Conservation (phyloP, 2,888 invertebrate species). For the Clunio marinus region DNA sequence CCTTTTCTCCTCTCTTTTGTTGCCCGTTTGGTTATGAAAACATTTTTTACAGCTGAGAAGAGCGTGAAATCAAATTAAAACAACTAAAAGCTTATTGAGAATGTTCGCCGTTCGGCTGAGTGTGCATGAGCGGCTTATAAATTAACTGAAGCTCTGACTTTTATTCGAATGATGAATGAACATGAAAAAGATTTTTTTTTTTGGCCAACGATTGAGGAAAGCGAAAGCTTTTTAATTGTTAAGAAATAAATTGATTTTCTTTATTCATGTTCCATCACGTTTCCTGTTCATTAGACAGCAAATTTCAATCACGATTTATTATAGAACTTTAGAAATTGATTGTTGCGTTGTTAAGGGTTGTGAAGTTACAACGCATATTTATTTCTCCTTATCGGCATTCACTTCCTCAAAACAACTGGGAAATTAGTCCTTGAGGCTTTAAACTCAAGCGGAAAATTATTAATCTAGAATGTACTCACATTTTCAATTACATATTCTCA, state of each 20-base stretch:
- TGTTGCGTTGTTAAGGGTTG: not conserved
- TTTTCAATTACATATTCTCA: too few species aligned
- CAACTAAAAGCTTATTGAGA: not conserved
- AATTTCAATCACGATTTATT: slow-evolving; percentile 1
- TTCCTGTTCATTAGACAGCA: not conserved
- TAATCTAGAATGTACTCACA: too few species aligned
- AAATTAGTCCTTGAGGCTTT: too few species aligned
- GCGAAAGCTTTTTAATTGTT: not conserved
- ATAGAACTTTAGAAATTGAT: not conserved
- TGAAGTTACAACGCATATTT: too few species aligned
- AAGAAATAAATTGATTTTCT: not conserved
- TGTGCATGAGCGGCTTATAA: slow-evolving; percentile 17
- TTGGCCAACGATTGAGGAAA: not conserved
- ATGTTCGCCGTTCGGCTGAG: not conserved
- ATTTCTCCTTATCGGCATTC: too few species aligned
- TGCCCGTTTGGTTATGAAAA: not conserved
- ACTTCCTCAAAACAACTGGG: too few species aligned
- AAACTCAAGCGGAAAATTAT: too few species aligned
- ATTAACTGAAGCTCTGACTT: slow-evolving; percentile 27
- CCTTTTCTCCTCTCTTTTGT: not conserved
- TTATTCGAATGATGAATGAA: not conserved
- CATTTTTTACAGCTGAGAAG: not conserved
- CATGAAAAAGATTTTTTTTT: not conserved
- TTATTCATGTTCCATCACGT: slow-evolving; percentile 3
- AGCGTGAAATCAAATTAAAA: slow-evolving; percentile 11